These are phyloP conservation scores for Pseudorhombus dupliciocellatus DNA, from an alignment of 2,113 vertebrate species.

Conservation along the genomic window DNA sequence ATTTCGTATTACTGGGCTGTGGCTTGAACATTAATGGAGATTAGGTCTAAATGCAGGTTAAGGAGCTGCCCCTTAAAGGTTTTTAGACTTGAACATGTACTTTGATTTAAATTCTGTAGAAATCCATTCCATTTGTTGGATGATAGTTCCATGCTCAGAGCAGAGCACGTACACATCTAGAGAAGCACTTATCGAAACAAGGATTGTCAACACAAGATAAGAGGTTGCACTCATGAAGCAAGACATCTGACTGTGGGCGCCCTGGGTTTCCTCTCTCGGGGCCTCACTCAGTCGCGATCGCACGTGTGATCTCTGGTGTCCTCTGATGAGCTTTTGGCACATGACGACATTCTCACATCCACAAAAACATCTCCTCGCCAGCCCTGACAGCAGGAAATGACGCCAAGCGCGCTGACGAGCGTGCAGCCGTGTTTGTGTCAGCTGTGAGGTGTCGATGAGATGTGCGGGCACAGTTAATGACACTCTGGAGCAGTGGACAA, in stretches of 20 bases:
- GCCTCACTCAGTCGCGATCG: slow-evolving; percentile 40
- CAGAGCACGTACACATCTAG: not conserved
- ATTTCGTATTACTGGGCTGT: no score
- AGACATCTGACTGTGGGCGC: slow-evolving; percentile 22
- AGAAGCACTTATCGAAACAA: not conserved
- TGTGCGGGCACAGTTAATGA: slow-evolving; percentile 1
- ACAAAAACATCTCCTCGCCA: slow-evolving; percentile 66
- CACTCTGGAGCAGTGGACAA: not conserved
- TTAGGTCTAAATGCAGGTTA: no score
- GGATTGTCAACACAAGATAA: not conserved
- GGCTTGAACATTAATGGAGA: no score
- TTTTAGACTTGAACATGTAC: not conserved
- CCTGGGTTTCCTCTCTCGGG: slow-evolving; percentile 67
- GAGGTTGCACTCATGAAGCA: not conserved
- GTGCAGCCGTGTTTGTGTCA: slow-evolving; percentile 28
- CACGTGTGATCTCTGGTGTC: slow-evolving; percentile 59
- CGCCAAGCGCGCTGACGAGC: slow-evolving; percentile 51
- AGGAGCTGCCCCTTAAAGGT: no score
- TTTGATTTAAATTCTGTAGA: no score
- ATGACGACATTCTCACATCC: slow-evolving; percentile 57
- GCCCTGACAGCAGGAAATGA: slow-evolving; percentile 65
- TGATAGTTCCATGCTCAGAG: not conserved
- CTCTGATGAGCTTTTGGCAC: slow-evolving; percentile 65
- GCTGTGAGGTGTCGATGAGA: slow-evolving; percentile 42
- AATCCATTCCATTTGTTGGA: not conserved